A percentile compares a stretch with the other conserved stretches of the same genome.
These are phyloP conservation scores for Apeltes quadracus DNA, from an alignment of 2,113 vertebrate species.

Conservation along the genomic window DNA sequence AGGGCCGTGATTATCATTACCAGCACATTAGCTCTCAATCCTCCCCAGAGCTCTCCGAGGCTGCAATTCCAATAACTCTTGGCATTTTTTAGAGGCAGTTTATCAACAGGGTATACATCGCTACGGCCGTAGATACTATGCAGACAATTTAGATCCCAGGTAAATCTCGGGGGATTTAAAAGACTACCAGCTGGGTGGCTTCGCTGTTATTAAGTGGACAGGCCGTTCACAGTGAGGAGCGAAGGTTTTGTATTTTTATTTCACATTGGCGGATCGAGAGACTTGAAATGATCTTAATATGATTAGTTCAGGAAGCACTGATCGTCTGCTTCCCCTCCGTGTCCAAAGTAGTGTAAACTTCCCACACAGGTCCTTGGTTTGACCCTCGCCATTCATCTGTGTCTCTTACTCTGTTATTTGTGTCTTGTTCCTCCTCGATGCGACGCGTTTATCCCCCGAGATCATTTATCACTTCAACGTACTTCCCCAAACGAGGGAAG, in stretches of 20 bases:
- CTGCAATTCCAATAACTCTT: slow-evolving; percentile 33
- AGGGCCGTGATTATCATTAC: slow-evolving; percentile 48
- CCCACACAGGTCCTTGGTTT: background rate
- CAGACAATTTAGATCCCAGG: background rate
- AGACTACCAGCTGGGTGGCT: background rate
- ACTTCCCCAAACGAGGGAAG: background rate
- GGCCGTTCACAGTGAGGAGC: no score
- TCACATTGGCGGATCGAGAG: no score
- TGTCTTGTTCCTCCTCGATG: background rate
- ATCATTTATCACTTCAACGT: slow-evolving; percentile 17
- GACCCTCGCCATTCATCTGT: background rate
- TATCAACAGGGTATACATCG: background rate
- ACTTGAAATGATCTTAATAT: background rate
- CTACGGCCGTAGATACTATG: background rate
- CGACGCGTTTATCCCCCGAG: background rate
- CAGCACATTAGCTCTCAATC: slow-evolving; percentile 30
- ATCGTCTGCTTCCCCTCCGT: background rate
- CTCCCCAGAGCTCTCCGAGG: slow-evolving; percentile 10
- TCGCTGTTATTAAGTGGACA: background rate
- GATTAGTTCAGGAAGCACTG: background rate
- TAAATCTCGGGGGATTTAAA: background rate
- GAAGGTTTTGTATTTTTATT: no score
- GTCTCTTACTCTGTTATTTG: background rate
- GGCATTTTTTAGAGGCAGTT: slow-evolving; percentile 29
- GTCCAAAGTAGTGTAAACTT: background rate